phyloP scores from a whole-genome alignment of 2,113 vertebrate species.

The Pituophis catenifer region DNA sequence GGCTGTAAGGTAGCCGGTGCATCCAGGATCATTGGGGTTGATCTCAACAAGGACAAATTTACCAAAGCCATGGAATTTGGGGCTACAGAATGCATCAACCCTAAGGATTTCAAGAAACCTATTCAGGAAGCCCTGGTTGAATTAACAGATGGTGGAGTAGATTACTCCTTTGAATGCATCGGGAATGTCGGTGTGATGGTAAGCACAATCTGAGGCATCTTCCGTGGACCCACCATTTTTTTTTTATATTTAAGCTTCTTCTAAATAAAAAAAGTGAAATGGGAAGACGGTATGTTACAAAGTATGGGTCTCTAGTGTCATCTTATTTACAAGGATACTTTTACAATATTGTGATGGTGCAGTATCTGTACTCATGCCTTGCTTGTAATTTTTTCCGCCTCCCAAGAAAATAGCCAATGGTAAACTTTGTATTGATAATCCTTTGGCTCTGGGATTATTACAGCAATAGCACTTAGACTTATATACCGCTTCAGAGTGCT shows the following conservation, averaged over 20 bases:
- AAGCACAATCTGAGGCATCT: slow-evolving; percentile 25
- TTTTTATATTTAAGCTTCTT: not conserved
- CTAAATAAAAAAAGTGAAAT: not conserved
- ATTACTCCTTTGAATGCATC: slow-evolving; percentile 80
- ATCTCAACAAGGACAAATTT: slow-evolving; percentile 77
- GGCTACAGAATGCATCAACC: slow-evolving; percentile 75
- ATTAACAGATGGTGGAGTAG: slow-evolving; percentile 76
- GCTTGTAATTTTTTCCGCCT: not conserved
- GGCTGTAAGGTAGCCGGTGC: slow-evolving; percentile 79
- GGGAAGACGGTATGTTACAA: not conserved
- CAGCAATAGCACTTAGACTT: no score
- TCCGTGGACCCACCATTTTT: not conserved
- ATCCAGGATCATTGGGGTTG: slow-evolving; percentile 74
- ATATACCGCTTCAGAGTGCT: no score
- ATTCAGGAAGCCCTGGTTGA: slow-evolving; percentile 76
- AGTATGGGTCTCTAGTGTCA: not conserved
- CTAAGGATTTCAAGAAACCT: slow-evolving; percentile 72
- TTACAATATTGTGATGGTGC: not conserved
- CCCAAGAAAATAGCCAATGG: not conserved
- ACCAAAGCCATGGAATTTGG: slow-evolving; percentile 75
- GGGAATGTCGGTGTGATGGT: slow-evolving; percentile 80
- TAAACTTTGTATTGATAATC: not conserved
- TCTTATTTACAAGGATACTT: not conserved
- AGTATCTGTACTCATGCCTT: not conserved
- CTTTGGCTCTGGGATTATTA: not conserved